phyloP scores from a whole-genome alignment of 2,113 vertebrate genomes.

The Chauna torquata region DNA sequence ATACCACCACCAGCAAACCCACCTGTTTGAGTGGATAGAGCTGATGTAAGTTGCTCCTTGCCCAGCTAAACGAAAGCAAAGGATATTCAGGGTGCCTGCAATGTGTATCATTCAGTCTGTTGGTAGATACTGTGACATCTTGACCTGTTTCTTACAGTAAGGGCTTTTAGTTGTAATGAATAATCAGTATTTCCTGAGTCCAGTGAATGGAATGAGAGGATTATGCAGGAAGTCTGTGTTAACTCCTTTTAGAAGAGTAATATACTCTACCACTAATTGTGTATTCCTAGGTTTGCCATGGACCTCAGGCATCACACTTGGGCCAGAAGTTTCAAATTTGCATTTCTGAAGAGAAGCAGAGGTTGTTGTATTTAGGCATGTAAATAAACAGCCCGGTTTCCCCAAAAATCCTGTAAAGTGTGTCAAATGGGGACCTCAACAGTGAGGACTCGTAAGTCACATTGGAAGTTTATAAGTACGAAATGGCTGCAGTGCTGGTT shows the following conservation, averaged over 20 bases:
- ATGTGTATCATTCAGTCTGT: background rate
- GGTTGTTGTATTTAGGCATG: background rate
- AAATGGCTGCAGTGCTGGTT: background rate
- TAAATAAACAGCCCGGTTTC: background rate
- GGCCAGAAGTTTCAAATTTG: background rate
- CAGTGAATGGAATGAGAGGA: background rate
- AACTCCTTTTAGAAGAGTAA: background rate
- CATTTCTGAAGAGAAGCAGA: background rate
- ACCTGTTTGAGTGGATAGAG: background rate
- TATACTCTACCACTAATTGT: background rate
- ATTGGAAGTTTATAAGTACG: background rate
- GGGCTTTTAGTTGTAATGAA: background rate
- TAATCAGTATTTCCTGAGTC: slow-evolving; percentile 10
- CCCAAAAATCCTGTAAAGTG: background rate
- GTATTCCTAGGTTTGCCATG: background rate
- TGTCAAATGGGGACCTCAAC: background rate
- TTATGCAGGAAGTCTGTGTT: background rate
- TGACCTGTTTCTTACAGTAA: background rate
- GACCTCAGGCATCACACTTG: background rate
- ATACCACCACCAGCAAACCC: background rate
- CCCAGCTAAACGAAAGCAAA: background rate
- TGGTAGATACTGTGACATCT: background rate
- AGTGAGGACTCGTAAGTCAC: background rate
- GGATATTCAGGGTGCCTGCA: background rate
- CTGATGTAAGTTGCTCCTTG: background rate